Evolutionary conservation across 1,140 invertebrate species (phyloP), one percentile per base, ranked within the genome.

Genomic region (Danaus melanippus): DNA sequence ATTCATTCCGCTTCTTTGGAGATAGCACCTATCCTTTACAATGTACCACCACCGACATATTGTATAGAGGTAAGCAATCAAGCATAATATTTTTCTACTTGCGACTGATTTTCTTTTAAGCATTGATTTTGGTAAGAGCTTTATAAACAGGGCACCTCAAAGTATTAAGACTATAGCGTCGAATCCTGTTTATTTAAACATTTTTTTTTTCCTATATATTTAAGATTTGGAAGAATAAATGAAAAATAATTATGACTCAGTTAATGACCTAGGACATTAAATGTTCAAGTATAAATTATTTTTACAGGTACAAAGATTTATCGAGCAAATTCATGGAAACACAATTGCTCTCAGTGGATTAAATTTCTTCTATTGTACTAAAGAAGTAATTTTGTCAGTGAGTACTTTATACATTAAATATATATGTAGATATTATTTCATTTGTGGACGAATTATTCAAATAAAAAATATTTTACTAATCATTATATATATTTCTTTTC

Each of bases 351-450:
- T 92, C 10, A 90, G 89, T n/a, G 91, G 91, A 8, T 88, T 90
- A 69, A 89, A 90, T 43, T 91, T 91, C 63, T 92, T 92, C 54
- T 87, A 86, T 8, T 87, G 91, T 1, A 91, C 89, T 4, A 85
- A 89, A 46, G 86, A 88, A 39, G 76, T 91, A 5, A 81, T 91
- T 52, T 70, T 92, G 46, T 89, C 89, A 56, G 90, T 91, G 83
- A 84, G 84, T 80, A 21, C 21, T 42, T 54, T 47, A 40, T 9
- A 49, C 44, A 51, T 47, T 53, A 15, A 40, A 45, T 7, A 47
- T 47, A 41, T 1, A 44, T 39, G 32, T 58, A 12, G 32, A 53
- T 9, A 17, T 1, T 9, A 17, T 3, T 48, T 8, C 32, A 17
- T 9, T 11, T 46, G 12, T 11, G 15, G 3, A 46, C 46, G 7